Base-by-base conservation (phyloP, 1,140 invertebrate species). In the Cheumatopsyche charites region DNA sequence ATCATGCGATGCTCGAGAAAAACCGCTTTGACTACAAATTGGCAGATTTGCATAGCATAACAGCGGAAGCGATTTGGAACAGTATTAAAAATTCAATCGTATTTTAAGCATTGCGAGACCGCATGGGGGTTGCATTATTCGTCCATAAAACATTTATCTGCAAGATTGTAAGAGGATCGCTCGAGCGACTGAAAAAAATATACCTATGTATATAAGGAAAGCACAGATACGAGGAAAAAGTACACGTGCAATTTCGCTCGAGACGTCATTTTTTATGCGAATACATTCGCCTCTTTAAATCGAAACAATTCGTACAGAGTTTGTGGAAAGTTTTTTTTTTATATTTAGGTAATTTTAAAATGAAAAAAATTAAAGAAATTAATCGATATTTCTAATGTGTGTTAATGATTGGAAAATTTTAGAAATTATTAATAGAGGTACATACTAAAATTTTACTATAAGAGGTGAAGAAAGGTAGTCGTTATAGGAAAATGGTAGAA, bases 81-180 rank as follows among this genome's bases (percentile, higher is more conserved):
- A 15, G 47, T 7, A 36, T 52, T 52, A 52, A 52, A 52, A 17
- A 52, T 52, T 52, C 47, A 52, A 52, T 52, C 19, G 47, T 15
- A 17, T 52, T 52, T 52, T 52, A 36, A 36, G 29, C 29, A 36
- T 36, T 36, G 29, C 29, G 29, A 36, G 29, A 36, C 29, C 29
- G 29, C 29, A 36, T 36, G 29, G 29, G 29, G 29, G 29, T 9
- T 52, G 47, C 47, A 52, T 52, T 52, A 52, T 52, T 52, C 19
- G 47, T 15, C 19, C 47, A 52, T 52, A 52, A 52, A 52, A 52
- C 47, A 52, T 52, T 52, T 52, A 52, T 36, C 29, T 36, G 29
- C 29, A 36, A 36, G 29, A 36, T 36, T 36, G 29, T 36, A 36
- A 36, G 29, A 36, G 29, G 29, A n/a, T n/a, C n/a, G n/a, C n/a